Percentiles rank a stretch among this genome's conserved stretches.
Evolutionary conservation across 2,113 vertebrate species (phyloP).

Genomic region (Sapayoa aenigma): DNA sequence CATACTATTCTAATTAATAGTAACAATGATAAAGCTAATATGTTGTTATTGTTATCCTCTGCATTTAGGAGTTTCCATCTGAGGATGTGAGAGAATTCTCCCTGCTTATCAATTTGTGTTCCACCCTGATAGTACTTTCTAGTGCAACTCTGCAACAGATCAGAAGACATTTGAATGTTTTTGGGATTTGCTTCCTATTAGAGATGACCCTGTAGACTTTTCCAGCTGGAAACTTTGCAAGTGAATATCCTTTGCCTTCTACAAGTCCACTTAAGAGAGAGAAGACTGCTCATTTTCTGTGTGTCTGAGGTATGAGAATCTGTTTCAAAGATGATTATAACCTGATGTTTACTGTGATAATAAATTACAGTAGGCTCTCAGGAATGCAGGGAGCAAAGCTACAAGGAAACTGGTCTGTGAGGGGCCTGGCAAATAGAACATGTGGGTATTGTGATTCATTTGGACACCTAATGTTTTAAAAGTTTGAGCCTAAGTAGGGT

Average conservation of each 20-base stretch:
- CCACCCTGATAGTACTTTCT: neutral
- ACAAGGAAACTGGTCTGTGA: neutral
- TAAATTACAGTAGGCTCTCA: neutral
- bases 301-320: neutral
- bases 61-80: neutral
- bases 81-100: neutral
- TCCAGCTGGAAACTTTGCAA: neutral
- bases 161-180: neutral
- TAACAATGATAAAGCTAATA: neutral
- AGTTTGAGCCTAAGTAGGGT: neutral
- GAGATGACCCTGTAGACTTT: neutral
- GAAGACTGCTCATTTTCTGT: neutral
- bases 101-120: neutral
- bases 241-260: neutral
- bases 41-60: neutral
- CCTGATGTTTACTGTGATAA: slow-evolving; percentile 10
- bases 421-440: neutral
- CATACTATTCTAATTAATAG: neutral
- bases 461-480: neutral
- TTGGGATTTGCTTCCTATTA: neutral
- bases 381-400: neutral
- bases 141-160: neutral
- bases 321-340: slow-evolving; percentile 8
- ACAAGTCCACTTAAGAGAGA: neutral
- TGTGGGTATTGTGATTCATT: neutral